These are phyloP conservation scores for Leptopterna dolabrata DNA, from an alignment of 2,888 invertebrate species.

Conservation along the genomic window DNA sequence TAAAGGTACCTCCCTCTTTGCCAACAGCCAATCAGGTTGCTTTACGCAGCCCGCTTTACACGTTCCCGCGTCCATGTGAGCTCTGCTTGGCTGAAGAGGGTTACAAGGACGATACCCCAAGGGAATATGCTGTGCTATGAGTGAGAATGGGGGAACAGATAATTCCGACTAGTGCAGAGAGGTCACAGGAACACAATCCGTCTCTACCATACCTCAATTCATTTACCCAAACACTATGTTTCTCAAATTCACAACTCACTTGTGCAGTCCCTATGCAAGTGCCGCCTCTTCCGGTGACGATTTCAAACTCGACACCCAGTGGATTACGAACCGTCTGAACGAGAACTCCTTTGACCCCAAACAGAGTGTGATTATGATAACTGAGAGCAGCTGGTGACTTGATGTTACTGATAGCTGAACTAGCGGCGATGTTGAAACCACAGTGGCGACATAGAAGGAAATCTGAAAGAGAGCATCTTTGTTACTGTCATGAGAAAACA, in stretches of 20 bases:
- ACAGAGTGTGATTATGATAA: conserved; percentile 70
- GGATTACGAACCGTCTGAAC: conserved; percentile 72
- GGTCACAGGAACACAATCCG: no score
- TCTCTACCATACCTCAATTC: no score
- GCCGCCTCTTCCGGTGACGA: conserved; percentile 70
- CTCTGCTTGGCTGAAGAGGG: no score
- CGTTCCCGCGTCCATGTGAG: no score
- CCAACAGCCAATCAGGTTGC: no score
- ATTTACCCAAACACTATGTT: no score
- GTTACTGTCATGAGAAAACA: not conserved
- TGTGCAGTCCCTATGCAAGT: conserved; percentile 69
- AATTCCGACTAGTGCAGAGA: no score
- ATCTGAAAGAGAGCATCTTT: conserved; percentile 67
- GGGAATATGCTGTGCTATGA: no score
- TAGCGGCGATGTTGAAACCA: conserved; percentile 72
- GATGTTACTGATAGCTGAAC: conserved; percentile 70
- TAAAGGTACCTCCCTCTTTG: no score
- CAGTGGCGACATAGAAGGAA: conserved; percentile 72
- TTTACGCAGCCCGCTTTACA: no score
- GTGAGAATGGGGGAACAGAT: no score
- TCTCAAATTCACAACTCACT: not conserved
- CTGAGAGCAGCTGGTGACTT: conserved; percentile 70
- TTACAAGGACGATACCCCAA: no score
- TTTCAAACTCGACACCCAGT: conserved; percentile 70
- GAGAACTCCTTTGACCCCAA: conserved; percentile 70